phyloP scores from a whole-genome alignment of 2,888 invertebrate genomes.

The Netelia melanura region DNA sequence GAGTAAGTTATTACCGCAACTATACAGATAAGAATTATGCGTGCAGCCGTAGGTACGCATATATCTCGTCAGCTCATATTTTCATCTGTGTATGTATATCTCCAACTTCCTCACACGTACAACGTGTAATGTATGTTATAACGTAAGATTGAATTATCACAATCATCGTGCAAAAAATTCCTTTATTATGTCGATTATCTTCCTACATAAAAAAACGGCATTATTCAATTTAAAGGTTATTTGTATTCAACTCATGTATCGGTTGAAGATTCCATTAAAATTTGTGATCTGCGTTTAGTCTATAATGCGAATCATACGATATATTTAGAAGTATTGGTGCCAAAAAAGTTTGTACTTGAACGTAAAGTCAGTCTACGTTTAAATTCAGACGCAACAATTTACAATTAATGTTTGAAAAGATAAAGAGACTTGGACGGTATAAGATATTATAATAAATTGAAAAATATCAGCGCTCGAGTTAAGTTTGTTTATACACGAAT shows the following conservation, averaged over 20 bases:
- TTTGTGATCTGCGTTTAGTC: no score
- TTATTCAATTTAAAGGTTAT: no score
- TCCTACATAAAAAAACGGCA: background rate
- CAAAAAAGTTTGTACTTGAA: no score
- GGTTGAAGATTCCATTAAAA: background rate
- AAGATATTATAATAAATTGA: no score
- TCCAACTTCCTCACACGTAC: background rate
- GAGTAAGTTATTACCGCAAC: conserved; percentile 50
- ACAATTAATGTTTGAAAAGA: no score
- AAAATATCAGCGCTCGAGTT: no score
- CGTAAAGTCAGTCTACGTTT: no score
- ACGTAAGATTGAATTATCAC: conserved; percentile 31
- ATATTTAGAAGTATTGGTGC: background rate
- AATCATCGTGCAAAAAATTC: background rate
- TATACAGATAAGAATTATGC: background rate
- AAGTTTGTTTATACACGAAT: no score
- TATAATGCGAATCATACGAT: background rate
- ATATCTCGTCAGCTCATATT: no score
- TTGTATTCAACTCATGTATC: background rate
- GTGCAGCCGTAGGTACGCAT: background rate
- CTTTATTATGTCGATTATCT: conserved; percentile 1
- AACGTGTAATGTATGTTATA: conserved; percentile 33
- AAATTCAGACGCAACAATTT: no score
- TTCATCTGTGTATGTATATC: background rate
- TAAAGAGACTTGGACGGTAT: no score